Evolutionary conservation across 2,888 invertebrate genomes (phyloP).

Genomic region (Slavum lentiscoides): DNA sequence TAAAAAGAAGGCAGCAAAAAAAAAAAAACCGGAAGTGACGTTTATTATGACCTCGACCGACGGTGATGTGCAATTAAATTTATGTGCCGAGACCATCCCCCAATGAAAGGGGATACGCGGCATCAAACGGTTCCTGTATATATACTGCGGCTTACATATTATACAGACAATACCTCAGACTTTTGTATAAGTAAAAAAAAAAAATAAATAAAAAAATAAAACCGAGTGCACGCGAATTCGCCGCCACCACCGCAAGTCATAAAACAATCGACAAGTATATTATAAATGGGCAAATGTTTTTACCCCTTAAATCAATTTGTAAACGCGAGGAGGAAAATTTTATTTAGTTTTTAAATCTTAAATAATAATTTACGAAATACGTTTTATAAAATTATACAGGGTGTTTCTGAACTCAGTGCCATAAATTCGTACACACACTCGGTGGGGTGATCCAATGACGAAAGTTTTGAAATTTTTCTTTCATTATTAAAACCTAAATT

Average conservation of each 20-base stretch:
- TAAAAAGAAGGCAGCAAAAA: slow-evolving; percentile 40
- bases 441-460: too few species aligned
- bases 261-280: slow-evolving; percentile 13
- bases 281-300: too few species aligned
- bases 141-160: background rate
- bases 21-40: slow-evolving; percentile 51
- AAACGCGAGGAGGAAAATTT: too few species aligned
- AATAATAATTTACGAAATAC: too few species aligned
- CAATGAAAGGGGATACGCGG: slow-evolving; percentile 26
- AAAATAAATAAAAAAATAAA: slow-evolving; percentile 11
- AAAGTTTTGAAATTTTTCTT: too few species aligned
- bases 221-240: background rate
- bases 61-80: slow-evolving; percentile 53
- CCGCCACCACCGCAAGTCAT: background rate
- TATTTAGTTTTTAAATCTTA: too few species aligned
- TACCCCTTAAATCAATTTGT: too few species aligned
- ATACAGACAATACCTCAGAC: slow-evolving; percentile 49
- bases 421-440: too few species aligned
- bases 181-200: slow-evolving; percentile 33
- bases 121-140: slow-evolving; percentile 32
- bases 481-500: too few species aligned
- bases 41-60: slow-evolving; percentile 51
- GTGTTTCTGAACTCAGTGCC: too few species aligned
- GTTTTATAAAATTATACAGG: too few species aligned
- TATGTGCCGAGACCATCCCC: slow-evolving; percentile 52